Evolutionary conservation across 1,140 invertebrate species (phyloP), one percentile per base, ranked within the genome.

Genomic region (Colletes gigas): DNA sequence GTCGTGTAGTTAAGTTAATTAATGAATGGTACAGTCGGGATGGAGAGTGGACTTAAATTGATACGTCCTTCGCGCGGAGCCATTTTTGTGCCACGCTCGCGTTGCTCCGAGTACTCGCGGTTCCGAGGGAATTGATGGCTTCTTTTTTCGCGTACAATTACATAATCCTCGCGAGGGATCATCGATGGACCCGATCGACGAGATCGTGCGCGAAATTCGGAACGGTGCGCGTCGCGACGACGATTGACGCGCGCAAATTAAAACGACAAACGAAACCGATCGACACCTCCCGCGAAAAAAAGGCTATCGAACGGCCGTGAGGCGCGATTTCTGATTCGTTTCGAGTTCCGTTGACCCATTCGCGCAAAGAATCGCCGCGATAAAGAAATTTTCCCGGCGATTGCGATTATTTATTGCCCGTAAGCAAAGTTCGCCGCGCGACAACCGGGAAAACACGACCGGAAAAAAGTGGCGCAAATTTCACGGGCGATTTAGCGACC

Each of bases 1-100:
- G 90, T 92, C 88, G 90, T 91, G 88, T 92, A 92, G 92, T 93
- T 93, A 92, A 93, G 91, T 93, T 92, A 92, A 93, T 93, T 93
- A 93, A 93, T 92, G 91, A 92, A 93, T 92, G 90, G 91, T 92
- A 92, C 90, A 92, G 91, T 91, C 91, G 88, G 89, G 86, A 90
- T 86, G 90, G 88, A 92, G 91, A 92, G 92, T 90, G 88, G 86
- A 88, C 78, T 90, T 93, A 92, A 93, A 93, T 93, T 93, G 92
- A 93, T 92, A 93, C 90, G 92, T 93, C 93, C 93, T 93, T 93
- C 90, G 89, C 69, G 77, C 85, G 82, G 85, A 80, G 87, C 81
- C 88, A 90, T 90, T 92, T 92, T 92, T 92, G 85, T 88, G 86
- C 83, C 83, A 74, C 60, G 79, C 66, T 80, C 60, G 77, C 39